Conservation (phyloP, 2,888 invertebrate genomes). For the Baronia brevicornis region DNA sequence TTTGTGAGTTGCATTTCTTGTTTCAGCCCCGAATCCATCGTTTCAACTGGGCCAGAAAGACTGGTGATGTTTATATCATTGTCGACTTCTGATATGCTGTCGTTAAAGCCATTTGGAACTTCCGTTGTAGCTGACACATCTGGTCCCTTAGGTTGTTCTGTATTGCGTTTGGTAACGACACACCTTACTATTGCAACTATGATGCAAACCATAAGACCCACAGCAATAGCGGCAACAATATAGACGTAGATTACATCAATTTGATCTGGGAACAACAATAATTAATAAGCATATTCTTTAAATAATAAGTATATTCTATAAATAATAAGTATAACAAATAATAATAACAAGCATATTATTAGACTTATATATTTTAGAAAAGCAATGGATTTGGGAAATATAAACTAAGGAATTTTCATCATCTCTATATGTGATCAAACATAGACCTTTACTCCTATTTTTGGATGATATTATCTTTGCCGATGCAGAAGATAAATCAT, state of each 20-base stretch:
- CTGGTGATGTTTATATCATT: constrained; percentile 85
- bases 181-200: constrained; percentile 82
- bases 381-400: no score
- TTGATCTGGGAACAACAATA: constrained; percentile 74
- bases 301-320: constrained; percentile 1
- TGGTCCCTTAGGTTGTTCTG: constrained; percentile 80
- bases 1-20: constrained; percentile 66
- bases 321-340: constrained; percentile 8
- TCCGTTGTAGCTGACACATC: constrained; percentile 83
- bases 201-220: constrained; percentile 82
- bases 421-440: no score
- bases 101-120: constrained; percentile 87
- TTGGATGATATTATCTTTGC: no score
- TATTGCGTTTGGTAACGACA: constrained; percentile 79
- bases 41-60: constrained; percentile 77
- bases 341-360: no score
- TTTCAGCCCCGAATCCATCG: constrained; percentile 59
- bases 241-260: constrained; percentile 89
- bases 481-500: no score
- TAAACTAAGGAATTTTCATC: no score
- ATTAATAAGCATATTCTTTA: no score
- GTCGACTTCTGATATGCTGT: constrained; percentile 90
- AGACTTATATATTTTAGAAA: no score
- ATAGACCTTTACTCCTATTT: no score
- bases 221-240: constrained; percentile 84